Percentiles rank a stretch among this genome's conserved stretches.
These are phyloP conservation scores for Drosophila nr. fundita DNA, from an alignment of 2,888 invertebrate species.

Conservation along the genomic window DNA sequence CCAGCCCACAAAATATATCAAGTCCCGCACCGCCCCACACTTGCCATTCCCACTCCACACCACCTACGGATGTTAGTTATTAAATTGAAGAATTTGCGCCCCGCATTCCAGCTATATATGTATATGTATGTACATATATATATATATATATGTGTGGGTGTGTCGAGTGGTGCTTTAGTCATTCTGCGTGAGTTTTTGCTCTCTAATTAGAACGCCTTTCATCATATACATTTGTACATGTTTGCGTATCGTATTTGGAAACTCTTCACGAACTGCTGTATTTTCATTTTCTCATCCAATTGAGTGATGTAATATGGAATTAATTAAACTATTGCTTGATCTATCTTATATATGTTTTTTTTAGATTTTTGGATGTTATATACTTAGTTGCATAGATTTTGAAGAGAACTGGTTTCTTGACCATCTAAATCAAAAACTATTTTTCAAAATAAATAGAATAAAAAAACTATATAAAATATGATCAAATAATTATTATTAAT, in stretches of 20 bases:
- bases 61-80: constrained; percentile 79
- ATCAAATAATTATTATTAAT: neutral
- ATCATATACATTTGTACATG: constrained; percentile 13
- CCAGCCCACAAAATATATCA: constrained; percentile 15
- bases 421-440: neutral
- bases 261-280: neutral
- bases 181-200: constrained; percentile 74
- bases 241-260: constrained; percentile 1
- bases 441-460: no score
- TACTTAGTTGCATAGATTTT: neutral
- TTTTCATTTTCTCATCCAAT: neutral
- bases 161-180: constrained; percentile 61
- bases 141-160: constrained; percentile 9
- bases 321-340: neutral
- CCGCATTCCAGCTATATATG: constrained; percentile 35
- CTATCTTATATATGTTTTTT: neutral
- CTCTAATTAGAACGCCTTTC: constrained; percentile 81
- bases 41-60: constrained; percentile 12
- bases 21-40: constrained; percentile 6
- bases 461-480: neutral
- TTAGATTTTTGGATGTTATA: no score
- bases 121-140: neutral
- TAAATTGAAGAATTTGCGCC: constrained; percentile 81
- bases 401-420: neutral
- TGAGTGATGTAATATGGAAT: neutral